These are phyloP conservation scores for Jaculus jaculus DNA, from an alignment of 2,113 vertebrate genomes.

Conservation along the genomic window DNA sequence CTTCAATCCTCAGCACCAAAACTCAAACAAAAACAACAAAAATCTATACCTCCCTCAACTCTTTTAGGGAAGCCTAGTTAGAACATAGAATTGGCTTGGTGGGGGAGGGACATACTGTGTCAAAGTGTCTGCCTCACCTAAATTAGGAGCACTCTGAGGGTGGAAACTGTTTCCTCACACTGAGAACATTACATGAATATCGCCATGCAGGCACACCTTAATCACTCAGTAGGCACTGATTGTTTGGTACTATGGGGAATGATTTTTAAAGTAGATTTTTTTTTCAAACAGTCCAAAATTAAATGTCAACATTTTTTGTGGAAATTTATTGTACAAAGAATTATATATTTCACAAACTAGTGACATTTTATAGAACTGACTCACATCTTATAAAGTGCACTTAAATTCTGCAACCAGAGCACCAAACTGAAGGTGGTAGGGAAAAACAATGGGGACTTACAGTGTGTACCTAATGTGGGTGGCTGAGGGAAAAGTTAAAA, in stretches of 20 bases:
- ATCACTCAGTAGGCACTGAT: background rate
- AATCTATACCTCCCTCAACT: background rate
- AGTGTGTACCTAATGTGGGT: background rate
- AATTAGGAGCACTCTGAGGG: background rate
- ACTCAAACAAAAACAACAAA: background rate
- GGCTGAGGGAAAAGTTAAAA: background rate
- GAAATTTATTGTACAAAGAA: background rate
- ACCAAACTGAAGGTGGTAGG: background rate
- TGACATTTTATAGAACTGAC: background rate
- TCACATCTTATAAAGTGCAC: background rate
- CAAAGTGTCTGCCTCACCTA: background rate
- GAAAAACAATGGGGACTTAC: background rate
- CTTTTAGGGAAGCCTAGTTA: background rate
- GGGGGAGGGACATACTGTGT: background rate
- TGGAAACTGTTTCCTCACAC: background rate
- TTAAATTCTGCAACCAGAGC: background rate
- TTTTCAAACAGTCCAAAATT: background rate
- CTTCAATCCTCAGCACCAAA: background rate
- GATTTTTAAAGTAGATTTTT: background rate
- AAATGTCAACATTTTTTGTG: background rate
- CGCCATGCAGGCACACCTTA: background rate
- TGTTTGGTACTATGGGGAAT: background rate
- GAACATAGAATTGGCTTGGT: background rate
- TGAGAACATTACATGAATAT: fast-evolving
- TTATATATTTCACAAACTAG: background rate